A percentile compares a stretch with the other conserved stretches of the same genome.
phyloP scores from a whole-genome alignment of 2,888 invertebrate genomes.

The Pristionchus maxplancki region DNA sequence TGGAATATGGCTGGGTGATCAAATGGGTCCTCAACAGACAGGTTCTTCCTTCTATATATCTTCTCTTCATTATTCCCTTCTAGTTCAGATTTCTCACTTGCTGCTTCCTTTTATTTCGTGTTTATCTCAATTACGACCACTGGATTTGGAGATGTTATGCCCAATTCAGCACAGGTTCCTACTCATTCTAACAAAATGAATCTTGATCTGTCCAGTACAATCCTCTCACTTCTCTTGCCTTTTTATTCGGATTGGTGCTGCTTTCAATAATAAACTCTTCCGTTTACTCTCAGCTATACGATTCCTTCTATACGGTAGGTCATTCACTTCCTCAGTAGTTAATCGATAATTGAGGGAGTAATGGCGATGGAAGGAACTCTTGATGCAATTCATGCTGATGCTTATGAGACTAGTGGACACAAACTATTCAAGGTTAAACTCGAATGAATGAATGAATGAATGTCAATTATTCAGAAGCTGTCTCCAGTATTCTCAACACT shows the following conservation, averaged over 20 bases:
- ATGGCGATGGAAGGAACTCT: conserved; percentile 41
- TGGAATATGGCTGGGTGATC: background rate
- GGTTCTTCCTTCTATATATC: background rate
- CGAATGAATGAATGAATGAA: background rate
- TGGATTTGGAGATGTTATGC: conserved; percentile 71
- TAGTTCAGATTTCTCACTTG: conserved; percentile 48
- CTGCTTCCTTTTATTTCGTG: conserved; percentile 67
- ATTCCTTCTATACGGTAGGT: conserved; percentile 58
- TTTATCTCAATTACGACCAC: conserved; percentile 69
- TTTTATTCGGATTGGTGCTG: conserved; percentile 66
- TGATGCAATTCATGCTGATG: conserved; percentile 44
- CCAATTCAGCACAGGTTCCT: conserved; percentile 65
- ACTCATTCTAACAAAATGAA: background rate
- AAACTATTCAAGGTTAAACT: conserved; percentile 14
- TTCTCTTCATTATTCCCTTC: background rate
- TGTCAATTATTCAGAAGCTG: background rate
- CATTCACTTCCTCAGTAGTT: background rate
- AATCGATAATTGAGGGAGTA: conserved; percentile 16
- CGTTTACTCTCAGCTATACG: conserved; percentile 66
- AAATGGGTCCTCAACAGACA: background rate
- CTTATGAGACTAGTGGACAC: conserved; percentile 34
- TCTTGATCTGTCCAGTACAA: conserved; percentile 60
- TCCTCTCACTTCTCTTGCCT: conserved; percentile 63
- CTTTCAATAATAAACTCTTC: conserved; percentile 69
- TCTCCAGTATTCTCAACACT: conserved; percentile 27